Evolutionary conservation across 2,113 vertebrate genomes (phyloP).

Genomic region (Donacobius atricapilla): DNA sequence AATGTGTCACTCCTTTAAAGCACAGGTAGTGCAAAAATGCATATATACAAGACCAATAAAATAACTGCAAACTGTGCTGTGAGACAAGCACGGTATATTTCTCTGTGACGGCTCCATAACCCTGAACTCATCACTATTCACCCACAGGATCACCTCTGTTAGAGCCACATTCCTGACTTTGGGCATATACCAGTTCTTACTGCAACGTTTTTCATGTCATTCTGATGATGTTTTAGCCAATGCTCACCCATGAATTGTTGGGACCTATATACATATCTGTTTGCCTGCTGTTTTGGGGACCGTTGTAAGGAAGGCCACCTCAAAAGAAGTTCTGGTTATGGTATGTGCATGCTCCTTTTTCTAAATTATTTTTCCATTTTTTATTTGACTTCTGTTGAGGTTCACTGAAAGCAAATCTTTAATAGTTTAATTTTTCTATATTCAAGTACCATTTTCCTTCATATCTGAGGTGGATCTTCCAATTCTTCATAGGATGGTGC

Average conservation of each 20-base stretch:
- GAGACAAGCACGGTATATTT: neutral
- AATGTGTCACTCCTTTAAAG: neutral
- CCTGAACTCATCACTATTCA: neutral
- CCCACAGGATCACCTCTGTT: neutral
- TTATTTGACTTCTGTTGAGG: neutral
- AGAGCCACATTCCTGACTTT: neutral
- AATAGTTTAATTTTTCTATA: neutral
- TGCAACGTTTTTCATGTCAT: neutral
- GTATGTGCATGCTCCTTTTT: neutral
- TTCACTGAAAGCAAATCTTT: neutral
- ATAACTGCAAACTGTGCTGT: neutral
- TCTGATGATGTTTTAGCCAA: neutral
- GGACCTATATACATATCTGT: neutral
- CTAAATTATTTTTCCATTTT: neutral
- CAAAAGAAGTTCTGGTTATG: neutral
- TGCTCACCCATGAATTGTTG: neutral
- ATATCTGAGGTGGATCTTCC: neutral
- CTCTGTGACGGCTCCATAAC: neutral
- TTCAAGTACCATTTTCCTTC: neutral
- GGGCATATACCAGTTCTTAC: neutral
- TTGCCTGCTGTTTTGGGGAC: neutral
- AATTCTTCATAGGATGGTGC: neutral
- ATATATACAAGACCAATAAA: neutral
- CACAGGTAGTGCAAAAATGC: neutral
- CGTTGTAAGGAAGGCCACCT: neutral